These are phyloP conservation scores for Malthinus flaveolus DNA, from an alignment of 2,888 invertebrate genomes.

Conservation along the genomic window DNA sequence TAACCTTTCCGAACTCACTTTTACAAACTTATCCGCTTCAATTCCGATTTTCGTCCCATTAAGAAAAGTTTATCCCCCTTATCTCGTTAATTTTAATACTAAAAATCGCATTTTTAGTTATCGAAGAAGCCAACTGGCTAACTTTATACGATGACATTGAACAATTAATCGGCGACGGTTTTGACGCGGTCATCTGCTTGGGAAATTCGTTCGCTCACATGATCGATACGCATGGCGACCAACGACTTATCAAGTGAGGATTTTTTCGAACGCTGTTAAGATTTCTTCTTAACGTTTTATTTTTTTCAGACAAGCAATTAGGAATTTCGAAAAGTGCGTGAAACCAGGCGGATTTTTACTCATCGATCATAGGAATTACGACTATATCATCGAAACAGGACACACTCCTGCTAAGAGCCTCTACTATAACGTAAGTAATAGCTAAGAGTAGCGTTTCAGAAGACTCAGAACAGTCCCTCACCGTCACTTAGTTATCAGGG, in stretches of 20 bases:
- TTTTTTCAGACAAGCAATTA: constrained; percentile 63
- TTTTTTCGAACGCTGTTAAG: not conserved
- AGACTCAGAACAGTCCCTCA: too few relatives aligned
- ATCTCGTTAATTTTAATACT: too few relatives aligned
- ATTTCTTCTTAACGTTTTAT: too few relatives aligned
- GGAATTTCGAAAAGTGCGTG: constrained; percentile 79
- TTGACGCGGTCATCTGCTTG: constrained; percentile 87
- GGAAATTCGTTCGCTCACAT: constrained; percentile 93
- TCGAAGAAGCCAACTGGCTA: constrained; percentile 91
- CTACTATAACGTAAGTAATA: constrained; percentile 77
- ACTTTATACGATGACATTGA: constrained; percentile 75
- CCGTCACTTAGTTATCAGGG: too few relatives aligned
- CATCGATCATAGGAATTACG: constrained; percentile 90
- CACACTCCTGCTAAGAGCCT: constrained; percentile 80
- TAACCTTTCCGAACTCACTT: too few relatives aligned
- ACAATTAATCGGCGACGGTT: constrained; percentile 65
- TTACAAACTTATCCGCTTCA: too few relatives aligned
- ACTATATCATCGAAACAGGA: constrained; percentile 76
- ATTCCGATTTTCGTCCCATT: too few relatives aligned
- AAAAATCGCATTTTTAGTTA: constrained; percentile 64
- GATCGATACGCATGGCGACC: constrained; percentile 77
- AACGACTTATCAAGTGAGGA: constrained; percentile 70
- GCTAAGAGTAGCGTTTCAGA: too few relatives aligned
- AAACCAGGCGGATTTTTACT: constrained; percentile 83
- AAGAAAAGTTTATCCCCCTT: too few relatives aligned